Percentiles rank a stretch among this genome's conserved stretches.
phyloP scores from a whole-genome alignment of 2,888 invertebrate species.

The Deilephila elpenor region DNA sequence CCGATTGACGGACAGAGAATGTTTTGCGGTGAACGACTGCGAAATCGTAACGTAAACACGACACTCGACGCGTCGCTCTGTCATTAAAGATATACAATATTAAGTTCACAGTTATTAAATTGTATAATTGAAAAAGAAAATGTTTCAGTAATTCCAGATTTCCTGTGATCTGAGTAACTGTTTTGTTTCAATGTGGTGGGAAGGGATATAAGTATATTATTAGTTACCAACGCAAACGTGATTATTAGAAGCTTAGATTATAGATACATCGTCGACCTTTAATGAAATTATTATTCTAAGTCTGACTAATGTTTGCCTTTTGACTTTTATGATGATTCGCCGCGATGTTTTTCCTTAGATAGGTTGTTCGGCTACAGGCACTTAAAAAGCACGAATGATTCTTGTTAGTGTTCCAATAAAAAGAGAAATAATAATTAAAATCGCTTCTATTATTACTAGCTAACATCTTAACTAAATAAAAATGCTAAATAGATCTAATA shows the following conservation, averaged over 20 bases:
- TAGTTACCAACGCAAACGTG: neutral
- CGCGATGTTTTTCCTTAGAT: neutral
- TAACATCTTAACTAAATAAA: neutral
- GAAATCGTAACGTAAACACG: constrained; percentile 54
- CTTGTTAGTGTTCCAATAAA: neutral
- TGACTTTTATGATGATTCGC: constrained; percentile 1
- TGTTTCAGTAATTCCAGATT: too few relatives aligned
- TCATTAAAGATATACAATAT: neutral
- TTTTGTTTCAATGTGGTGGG: too few relatives aligned
- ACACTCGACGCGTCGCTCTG: neutral
- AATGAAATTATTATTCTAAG: neutral
- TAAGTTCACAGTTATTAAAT: too few relatives aligned
- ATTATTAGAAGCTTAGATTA: neutral
- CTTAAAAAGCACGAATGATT: neutral
- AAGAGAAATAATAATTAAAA: too few relatives aligned
- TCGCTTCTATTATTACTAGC: neutral
- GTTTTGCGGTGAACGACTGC: constrained; percentile 59
- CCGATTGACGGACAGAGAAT: constrained; percentile 36
- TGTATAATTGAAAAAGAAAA: too few relatives aligned
- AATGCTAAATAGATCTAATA: neutral
- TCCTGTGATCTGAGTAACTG: too few relatives aligned
- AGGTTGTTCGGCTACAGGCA: neutral
- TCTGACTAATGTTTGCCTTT: neutral
- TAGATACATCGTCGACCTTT: neutral
- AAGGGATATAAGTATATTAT: too few relatives aligned